Base-by-base conservation (phyloP, 2,797 vertebrate species). In the Peromyscus nudipes region DNA sequence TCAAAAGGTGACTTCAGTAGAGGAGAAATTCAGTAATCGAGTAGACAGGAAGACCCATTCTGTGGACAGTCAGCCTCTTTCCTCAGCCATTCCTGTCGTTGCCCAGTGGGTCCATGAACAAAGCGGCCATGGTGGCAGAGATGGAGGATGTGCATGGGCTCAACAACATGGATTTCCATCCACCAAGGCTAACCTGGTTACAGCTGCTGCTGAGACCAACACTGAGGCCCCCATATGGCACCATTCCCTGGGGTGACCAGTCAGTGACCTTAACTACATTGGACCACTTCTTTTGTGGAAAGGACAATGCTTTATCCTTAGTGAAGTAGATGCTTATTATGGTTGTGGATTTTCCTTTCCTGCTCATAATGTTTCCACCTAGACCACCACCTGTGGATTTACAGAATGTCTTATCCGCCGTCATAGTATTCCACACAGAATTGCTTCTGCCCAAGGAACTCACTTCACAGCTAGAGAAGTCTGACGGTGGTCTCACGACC, bases 401-500 rank as follows among this genome's bases (percentile, higher is more conserved):
- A 21, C 34, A 69, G 16, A 69, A 19, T 65, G 34, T 21, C 67
- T n/a, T 69, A 71, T 71, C 67, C n/a, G 23, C 69, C 21, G 4
- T 71, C 19, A 23, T 2, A 34, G n/a, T 23, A 10, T 37, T 37
- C 69, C n/a, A 11, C n/a, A 23, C 9, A 71, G 19, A 21, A 37
- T 9, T 71, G 69, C 69, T 71, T 71, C 69, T 71, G 69, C 37
- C n/a, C n/a, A 37, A 71, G 34, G 17, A 37, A 37, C 69, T 71
- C n/a, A 71, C 69, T 4, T 71, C n/a, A 71, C 67, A 69, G 34
- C 67, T 69, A 19, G 34, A 69, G 34, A n/a, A 69, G 34, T n/a
- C 16, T 9, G 16, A n/a, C 1, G n/a, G 6, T 19, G 34, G 34
- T 31, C 60, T 4, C 34, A 23, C 1, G 3, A 4, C 1, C n/a